phyloP scores from a whole-genome alignment of 2,888 invertebrate genomes.

The Tortricodes alternella region DNA sequence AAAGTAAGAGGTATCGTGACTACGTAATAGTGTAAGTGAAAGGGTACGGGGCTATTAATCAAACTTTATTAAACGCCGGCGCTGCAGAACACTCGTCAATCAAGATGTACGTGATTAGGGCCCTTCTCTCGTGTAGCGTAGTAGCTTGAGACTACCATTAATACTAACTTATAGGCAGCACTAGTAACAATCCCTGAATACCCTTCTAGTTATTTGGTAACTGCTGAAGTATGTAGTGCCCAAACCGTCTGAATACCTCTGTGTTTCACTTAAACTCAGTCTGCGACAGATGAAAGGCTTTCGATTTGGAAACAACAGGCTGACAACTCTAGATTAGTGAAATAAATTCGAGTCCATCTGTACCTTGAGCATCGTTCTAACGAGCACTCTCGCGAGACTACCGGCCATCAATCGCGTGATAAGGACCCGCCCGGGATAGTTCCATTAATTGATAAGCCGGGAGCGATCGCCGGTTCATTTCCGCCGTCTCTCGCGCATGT shows the following conservation, averaged over 20 bases:
- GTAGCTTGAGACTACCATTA: too few relatives aligned
- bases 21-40: neutral
- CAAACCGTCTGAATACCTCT: too few relatives aligned
- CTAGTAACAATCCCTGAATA: too few relatives aligned
- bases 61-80: conserved; percentile 8
- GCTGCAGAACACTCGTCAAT: conserved; percentile 13
- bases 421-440: conserved; percentile 10
- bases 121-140: too few relatives aligned
- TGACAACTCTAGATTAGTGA: neutral
- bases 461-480: conserved; percentile 22
- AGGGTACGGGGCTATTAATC: conserved; percentile 12
- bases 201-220: too few relatives aligned
- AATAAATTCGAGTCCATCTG: conserved; percentile 19
- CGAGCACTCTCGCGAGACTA: conserved; percentile 11
- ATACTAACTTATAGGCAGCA: too few relatives aligned
- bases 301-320: neutral
- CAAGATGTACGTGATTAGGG: conserved; percentile 5
- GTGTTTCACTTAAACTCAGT: neutral
- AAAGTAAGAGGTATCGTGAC: too few relatives aligned
- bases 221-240: too few relatives aligned
- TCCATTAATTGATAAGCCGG: conserved; percentile 28
- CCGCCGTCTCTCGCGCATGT: conserved; percentile 19
- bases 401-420: conserved; percentile 17
- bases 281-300: neutral
- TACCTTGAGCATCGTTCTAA: conserved; percentile 6